phyloP scores from a whole-genome alignment of 2,797 vertebrate species.

The Gymnocypris eckloni region DNA sequence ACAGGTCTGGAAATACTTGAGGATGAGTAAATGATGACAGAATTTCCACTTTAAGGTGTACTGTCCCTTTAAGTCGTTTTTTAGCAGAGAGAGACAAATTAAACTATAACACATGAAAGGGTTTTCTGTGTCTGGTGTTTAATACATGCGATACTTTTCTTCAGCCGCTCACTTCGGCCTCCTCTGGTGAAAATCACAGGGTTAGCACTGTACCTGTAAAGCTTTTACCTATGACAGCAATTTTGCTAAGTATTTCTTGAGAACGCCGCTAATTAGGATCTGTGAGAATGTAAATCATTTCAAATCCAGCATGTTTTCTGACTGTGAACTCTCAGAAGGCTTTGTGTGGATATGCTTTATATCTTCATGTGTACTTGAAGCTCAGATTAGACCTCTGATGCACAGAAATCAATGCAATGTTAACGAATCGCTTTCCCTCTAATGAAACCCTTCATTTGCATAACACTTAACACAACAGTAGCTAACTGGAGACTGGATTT shows the following conservation, averaged over 20 bases:
- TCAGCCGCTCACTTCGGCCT: neutral
- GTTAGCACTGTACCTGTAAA: constrained; percentile 14
- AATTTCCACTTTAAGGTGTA: too few species aligned
- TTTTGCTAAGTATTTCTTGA: constrained; percentile 9
- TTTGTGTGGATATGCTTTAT: neutral
- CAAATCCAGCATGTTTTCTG: neutral
- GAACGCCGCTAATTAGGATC: constrained; percentile 16
- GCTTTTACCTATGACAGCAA: constrained; percentile 37
- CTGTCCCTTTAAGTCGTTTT: neutral
- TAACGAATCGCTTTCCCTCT: constrained; percentile 13
- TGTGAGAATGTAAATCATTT: constrained; percentile 8
- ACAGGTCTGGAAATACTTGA: too few species aligned
- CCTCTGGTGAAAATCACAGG: constrained; percentile 48
- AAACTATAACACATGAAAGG: constrained; percentile 11
- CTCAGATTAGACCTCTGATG: constrained; percentile 1
- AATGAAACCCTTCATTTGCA: constrained; percentile 15
- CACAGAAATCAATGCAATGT: constrained; percentile 26
- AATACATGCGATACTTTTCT: neutral
- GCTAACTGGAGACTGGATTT: constrained; percentile 53
- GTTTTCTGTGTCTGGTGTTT: neutral
- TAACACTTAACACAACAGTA: constrained; percentile 1
- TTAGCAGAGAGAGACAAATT: neutral
- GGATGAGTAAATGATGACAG: too few species aligned
- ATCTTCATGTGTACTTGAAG: neutral
- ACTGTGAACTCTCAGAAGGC: constrained; percentile 9